Percentiles rank a stretch among this genome's conserved stretches.
These are phyloP conservation scores for Odontothrips loti DNA, from an alignment of 2,888 invertebrate species.

Conservation along the genomic window DNA sequence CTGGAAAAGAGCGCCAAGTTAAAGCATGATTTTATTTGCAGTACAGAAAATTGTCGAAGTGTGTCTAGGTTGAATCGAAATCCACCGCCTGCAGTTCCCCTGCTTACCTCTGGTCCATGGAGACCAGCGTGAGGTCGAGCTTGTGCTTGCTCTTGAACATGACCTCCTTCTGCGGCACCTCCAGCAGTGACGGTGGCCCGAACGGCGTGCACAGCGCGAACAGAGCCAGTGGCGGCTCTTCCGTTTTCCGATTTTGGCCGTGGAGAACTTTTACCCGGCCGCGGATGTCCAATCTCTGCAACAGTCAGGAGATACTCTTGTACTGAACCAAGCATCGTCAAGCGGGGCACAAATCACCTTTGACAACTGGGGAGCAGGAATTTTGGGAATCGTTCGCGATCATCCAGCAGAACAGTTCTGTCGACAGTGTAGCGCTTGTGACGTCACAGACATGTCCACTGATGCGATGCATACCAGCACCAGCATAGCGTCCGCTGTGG, in stretches of 20 bases:
- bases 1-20: slow-evolving; percentile 58
- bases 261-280: slow-evolving; percentile 94
- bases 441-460: background rate
- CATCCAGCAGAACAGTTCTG: background rate
- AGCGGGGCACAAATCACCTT: too few relatives aligned
- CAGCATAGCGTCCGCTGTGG: background rate
- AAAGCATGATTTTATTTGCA: too few relatives aligned
- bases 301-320: slow-evolving; percentile 39
- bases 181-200: slow-evolving; percentile 93
- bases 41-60: too few relatives aligned
- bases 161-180: slow-evolving; percentile 96
- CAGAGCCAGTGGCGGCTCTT: slow-evolving; percentile 88
- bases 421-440: background rate
- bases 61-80: too few relatives aligned
- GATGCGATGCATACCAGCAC: background rate
- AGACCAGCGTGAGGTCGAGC: slow-evolving; percentile 90
- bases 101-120: slow-evolving; percentile 88
- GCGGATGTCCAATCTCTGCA: slow-evolving; percentile 93
- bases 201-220: slow-evolving; percentile 99
- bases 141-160: slow-evolving; percentile 99
- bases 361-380: too few relatives aligned
- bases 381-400: too few relatives aligned
- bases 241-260: slow-evolving; percentile 91
- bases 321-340: too few relatives aligned
- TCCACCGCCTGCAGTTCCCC: too few relatives aligned